These are phyloP conservation scores for Clepsis dumicolana DNA, from an alignment of 2,888 invertebrate species.

Conservation along the genomic window DNA sequence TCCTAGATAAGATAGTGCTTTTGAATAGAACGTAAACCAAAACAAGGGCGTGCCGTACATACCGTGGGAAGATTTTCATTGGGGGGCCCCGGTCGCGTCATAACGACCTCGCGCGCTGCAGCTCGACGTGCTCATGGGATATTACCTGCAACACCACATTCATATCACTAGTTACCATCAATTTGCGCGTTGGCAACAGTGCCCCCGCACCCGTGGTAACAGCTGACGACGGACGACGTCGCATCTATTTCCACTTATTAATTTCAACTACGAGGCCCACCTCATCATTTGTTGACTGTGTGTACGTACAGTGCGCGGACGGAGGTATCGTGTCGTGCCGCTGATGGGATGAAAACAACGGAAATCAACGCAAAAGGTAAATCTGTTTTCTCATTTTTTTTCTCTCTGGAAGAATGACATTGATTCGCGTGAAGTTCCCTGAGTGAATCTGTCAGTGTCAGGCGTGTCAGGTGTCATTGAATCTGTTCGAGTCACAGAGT, in stretches of 20 bases:
- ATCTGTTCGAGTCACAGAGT: conserved; percentile 4
- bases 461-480: background rate
- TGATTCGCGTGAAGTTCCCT: conserved; percentile 11
- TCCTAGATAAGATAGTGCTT: conserved; percentile 24
- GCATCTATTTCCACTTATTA: conserved; percentile 43
- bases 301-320: conserved; percentile 47
- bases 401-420: conserved; percentile 16
- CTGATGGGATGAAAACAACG: conserved; percentile 40
- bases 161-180: conserved; percentile 33
- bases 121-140: conserved; percentile 61
- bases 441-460: conserved; percentile 24
- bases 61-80: conserved; percentile 90
- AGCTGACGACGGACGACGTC: conserved; percentile 51
- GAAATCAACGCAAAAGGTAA: conserved; percentile 43
- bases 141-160: conserved; percentile 66
- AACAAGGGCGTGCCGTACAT: conserved; percentile 48
- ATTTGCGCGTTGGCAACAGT: conserved; percentile 57
- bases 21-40: conserved; percentile 3
- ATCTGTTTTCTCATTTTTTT: conserved; percentile 27
- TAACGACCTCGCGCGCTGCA: conserved; percentile 53
- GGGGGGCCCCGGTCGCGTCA: conserved; percentile 88
- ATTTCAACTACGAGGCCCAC: conserved; percentile 51
- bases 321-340: conserved; percentile 48
- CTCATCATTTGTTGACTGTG: conserved; percentile 54
- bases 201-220: conserved; percentile 55